Conservation (phyloP, 2,797 vertebrate species). For the Tapirus indicus region DNA sequence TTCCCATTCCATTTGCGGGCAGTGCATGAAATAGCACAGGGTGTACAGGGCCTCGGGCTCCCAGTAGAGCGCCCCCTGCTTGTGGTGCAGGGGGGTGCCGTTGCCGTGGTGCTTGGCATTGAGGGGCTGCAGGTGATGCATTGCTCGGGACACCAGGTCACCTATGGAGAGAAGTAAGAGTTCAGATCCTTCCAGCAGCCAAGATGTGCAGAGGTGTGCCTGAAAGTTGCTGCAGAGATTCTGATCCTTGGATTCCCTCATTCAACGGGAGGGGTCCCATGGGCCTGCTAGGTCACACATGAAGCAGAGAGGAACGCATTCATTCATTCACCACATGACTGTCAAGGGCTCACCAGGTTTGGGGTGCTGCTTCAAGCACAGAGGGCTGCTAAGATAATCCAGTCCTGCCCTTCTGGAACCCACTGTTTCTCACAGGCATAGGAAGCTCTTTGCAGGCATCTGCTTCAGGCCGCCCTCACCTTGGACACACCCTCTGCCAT, state of each 20-base stretch:
- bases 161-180: slow-evolving; percentile 88
- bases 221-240: not conserved
- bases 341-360: not conserved
- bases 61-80: slow-evolving; percentile 95
- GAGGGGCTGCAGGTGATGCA: slow-evolving; percentile 97
- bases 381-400: not conserved
- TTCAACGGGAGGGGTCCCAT: too few relatives aligned
- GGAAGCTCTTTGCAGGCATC: not conserved
- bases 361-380: not conserved
- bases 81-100: slow-evolving; percentile 95
- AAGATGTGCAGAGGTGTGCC: not conserved
- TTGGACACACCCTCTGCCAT: not conserved
- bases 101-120: slow-evolving; percentile 95
- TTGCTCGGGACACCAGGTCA: slow-evolving; percentile 96
- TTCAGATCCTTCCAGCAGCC: slow-evolving; percentile 19
- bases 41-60: slow-evolving; percentile 97
- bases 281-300: not conserved
- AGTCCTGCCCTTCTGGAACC: not conserved
- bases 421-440: not conserved
- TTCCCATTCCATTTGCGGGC: slow-evolving; percentile 98
- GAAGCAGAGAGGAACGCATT: not conserved
- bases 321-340: rapidly evolving
- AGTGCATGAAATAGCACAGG: slow-evolving; percentile 99
- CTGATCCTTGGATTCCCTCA: not conserved
- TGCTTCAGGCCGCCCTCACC: too few relatives aligned